These are phyloP conservation scores for Aphidoletes aphidimyza DNA, from an alignment of 2,888 invertebrate species.

Conservation along the genomic window DNA sequence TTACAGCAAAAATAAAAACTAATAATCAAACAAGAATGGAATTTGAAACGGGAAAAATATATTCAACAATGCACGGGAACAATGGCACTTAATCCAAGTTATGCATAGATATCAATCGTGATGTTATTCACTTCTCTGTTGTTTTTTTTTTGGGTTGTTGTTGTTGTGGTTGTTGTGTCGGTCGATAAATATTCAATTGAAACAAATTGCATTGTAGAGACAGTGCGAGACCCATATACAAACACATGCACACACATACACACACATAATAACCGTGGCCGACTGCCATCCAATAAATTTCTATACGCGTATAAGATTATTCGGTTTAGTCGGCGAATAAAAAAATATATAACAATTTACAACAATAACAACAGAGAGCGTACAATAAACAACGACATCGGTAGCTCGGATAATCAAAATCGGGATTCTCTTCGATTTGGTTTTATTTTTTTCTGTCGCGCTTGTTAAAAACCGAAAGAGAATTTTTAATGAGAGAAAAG, in stretches of 20 bases:
- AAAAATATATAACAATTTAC: conserved; percentile 8
- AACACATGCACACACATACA: neutral
- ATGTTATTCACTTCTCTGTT: conserved; percentile 43
- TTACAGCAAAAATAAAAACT: too few relatives aligned
- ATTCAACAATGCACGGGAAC: neutral
- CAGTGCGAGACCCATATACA: neutral
- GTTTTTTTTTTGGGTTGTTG: too few relatives aligned
- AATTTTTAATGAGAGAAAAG: too few relatives aligned
- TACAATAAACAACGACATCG: neutral
- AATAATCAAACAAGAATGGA: too few relatives aligned
- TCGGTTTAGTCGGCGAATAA: conserved; percentile 8
- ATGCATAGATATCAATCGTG: conserved; percentile 42
- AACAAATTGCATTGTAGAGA: conserved; percentile 27
- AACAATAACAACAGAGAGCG: neutral
- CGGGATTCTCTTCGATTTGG: too few relatives aligned
- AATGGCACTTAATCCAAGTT: conserved; percentile 39
- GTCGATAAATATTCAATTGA: conserved; percentile 45
- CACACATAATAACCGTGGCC: neutral
- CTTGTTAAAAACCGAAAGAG: too few relatives aligned
- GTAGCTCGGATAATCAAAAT: neutral
- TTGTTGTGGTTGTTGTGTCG: too few relatives aligned
- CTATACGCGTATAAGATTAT: neutral
- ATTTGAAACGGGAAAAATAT: too few relatives aligned
- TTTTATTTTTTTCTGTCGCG: too few relatives aligned
- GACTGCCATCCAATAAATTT: neutral